A percentile compares a stretch with the other conserved stretches of the same genome.
Evolutionary conservation across 2,888 invertebrate genomes (phyloP).

Genomic region (Erannis defoliaria): DNA sequence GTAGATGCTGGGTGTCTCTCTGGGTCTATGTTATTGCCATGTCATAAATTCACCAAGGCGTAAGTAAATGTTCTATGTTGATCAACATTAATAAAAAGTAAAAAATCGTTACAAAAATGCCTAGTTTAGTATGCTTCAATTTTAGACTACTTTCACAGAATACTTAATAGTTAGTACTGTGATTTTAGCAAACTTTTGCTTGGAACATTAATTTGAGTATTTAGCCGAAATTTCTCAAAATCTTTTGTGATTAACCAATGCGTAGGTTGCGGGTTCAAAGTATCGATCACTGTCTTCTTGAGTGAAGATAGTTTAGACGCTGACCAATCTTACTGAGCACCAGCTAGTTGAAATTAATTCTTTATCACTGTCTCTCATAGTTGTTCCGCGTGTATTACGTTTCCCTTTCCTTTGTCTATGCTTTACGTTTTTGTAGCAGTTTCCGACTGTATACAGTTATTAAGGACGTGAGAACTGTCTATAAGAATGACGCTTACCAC

Average conservation of each 20-base stretch:
- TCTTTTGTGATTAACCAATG: neutral
- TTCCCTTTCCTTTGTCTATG: constrained; percentile 80
- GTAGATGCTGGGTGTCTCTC: neutral
- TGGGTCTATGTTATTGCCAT: neutral
- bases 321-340: constrained; percentile 20
- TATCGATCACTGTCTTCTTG: neutral
- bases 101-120: too few species aligned
- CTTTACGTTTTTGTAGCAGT: constrained; percentile 80
- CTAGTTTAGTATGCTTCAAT: too few species aligned
- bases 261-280: neutral
- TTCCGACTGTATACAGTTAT: constrained; percentile 79
- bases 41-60: too few species aligned
- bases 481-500: constrained; percentile 57
- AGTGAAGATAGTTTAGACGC: too few species aligned
- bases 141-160: too few species aligned
- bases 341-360: constrained; percentile 48
- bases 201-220: too few species aligned
- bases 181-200: too few species aligned
- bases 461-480: constrained; percentile 81
- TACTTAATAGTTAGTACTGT: too few species aligned
- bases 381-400: constrained; percentile 71
- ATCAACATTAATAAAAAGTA: too few species aligned
- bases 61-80: too few species aligned
- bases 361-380: constrained; percentile 61
- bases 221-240: neutral